Percentiles rank a stretch among this genome's conserved stretches.
Evolutionary conservation across 2,113 vertebrate genomes (phyloP).

Genomic region (Notiomystis cincta): DNA sequence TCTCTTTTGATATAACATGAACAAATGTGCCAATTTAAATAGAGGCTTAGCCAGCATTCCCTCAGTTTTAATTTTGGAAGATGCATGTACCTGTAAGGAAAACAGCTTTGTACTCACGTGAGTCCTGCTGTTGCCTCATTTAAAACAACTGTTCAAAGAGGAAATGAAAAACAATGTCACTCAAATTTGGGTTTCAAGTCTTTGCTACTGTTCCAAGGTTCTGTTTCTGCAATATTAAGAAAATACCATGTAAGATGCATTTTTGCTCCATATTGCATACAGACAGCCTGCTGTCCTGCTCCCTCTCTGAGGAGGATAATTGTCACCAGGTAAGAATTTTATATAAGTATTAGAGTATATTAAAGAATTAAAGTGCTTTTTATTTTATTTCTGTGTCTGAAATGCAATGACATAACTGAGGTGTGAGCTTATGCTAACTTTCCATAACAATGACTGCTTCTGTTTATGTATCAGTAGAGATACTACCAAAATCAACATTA

Average conservation of each 20-base stretch:
- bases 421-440: not conserved
- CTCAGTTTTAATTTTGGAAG: not conserved
- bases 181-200: not conserved
- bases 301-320: not conserved
- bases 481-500: not conserved
- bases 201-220: not conserved
- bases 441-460: not conserved
- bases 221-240: not conserved
- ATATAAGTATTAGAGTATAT: not conserved
- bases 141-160: not conserved
- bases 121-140: not conserved
- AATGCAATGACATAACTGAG: not conserved
- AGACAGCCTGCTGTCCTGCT: not conserved
- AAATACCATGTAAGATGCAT: not conserved
- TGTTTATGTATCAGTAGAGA: not conserved
- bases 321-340: not conserved
- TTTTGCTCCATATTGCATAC: not conserved
- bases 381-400: not conserved
- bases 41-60: not conserved
- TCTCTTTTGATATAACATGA: not conserved
- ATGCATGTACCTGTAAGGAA: accelerated
- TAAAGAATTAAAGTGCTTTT: not conserved
- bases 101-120: not conserved
- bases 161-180: not conserved
- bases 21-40: not conserved